Conservation (phyloP, 2,888 invertebrate genomes). For the Latrodectus hesperus region DNA sequence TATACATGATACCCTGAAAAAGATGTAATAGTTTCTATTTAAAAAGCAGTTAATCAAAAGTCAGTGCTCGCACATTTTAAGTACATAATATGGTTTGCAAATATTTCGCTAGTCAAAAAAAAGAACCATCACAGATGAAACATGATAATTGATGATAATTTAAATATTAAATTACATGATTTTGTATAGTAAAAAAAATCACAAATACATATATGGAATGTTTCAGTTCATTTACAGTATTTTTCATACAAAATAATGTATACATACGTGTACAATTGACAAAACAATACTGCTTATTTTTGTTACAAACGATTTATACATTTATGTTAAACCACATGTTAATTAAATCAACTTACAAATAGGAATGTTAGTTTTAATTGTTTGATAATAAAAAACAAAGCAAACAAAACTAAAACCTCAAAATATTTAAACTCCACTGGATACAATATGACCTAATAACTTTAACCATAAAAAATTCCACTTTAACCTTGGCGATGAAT, state of each 20-base stretch:
- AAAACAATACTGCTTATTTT: background rate
- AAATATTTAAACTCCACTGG: no score
- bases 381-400: background rate
- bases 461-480: no score
- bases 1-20: no score
- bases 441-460: no score
- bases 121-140: conserved; percentile 47
- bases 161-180: conserved; percentile 53
- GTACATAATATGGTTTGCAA: conserved; percentile 16
- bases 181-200: conserved; percentile 17
- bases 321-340: background rate
- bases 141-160: conserved; percentile 11
- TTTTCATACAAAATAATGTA: conserved; percentile 10
- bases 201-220: conserved; percentile 45
- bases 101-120: background rate
- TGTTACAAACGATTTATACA: background rate
- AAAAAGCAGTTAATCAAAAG: conserved; percentile 3
- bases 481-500: no score
- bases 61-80: conserved; percentile 14
- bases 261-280: background rate
- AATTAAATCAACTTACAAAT: background rate
- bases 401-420: no score
- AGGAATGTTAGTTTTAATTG: background rate
- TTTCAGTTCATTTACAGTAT: background rate
- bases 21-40: no score